phyloP scores from a whole-genome alignment of 2,888 invertebrate species.

The Ypsolopha scabrella region DNA sequence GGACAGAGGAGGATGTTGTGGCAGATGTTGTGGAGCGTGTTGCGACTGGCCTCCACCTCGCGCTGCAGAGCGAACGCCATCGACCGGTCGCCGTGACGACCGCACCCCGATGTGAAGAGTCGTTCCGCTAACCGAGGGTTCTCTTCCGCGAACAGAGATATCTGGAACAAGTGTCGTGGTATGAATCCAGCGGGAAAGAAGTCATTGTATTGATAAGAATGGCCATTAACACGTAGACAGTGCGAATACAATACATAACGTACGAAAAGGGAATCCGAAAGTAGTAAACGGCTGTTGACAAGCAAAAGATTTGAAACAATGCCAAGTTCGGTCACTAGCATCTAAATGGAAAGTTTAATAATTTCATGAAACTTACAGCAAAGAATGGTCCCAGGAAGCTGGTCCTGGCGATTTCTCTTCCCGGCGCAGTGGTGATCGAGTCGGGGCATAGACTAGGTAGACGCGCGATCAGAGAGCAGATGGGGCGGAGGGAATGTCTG shows the following conservation, averaged over 20 bases:
- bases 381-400: constrained; percentile 94
- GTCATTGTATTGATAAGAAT: neutral
- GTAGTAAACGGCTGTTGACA: neutral
- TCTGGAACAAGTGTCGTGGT: constrained; percentile 24
- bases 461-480: constrained; percentile 60
- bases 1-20: constrained; percentile 87
- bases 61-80: constrained; percentile 79
- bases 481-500: constrained; percentile 77
- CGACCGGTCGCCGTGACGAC: constrained; percentile 65
- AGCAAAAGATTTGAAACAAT: neutral
- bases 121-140: constrained; percentile 89
- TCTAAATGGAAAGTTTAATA: neutral
- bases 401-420: constrained; percentile 87
- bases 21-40: constrained; percentile 82
- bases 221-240: neutral
- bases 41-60: constrained; percentile 83
- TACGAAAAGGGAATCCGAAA: neutral
- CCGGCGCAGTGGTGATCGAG: constrained; percentile 79
- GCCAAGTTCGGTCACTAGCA: neutral
- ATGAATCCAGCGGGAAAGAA: neutral
- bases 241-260: neutral
- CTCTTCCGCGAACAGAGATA: constrained; percentile 93
- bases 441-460: constrained; percentile 76
- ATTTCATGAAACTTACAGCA: constrained; percentile 62
- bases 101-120: constrained; percentile 65